Conservation (phyloP, 2,888 invertebrate species). For the Altica lythri region DNA sequence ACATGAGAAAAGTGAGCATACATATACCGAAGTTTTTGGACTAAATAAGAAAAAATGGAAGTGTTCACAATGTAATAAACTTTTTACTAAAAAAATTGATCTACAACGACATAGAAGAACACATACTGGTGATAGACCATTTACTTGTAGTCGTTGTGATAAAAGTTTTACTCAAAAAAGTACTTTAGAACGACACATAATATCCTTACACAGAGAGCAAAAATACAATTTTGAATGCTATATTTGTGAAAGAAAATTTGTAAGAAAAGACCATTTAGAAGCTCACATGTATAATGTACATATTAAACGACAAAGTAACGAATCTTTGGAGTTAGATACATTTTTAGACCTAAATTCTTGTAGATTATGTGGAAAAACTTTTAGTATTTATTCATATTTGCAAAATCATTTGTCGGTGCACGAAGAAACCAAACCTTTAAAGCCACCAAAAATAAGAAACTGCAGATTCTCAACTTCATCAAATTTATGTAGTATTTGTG, state of each 20-base stretch:
- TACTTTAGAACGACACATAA: constrained; percentile 45
- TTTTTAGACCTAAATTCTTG: constrained; percentile 30
- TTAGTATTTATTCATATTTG: constrained; percentile 36
- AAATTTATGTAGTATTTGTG: constrained; percentile 31
- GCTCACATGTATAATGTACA: constrained; percentile 41
- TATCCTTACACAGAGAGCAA: constrained; percentile 41
- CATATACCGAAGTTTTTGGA: constrained; percentile 15
- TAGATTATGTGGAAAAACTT: constrained; percentile 44
- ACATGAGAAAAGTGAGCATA: constrained; percentile 24
- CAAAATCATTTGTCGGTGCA: constrained; percentile 21
- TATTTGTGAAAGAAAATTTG: constrained; percentile 43
- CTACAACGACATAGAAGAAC: constrained; percentile 29
- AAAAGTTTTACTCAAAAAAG: constrained; percentile 46
- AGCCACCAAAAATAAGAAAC: constrained; percentile 11
- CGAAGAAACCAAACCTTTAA: constrained; percentile 16
- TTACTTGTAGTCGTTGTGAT: constrained; percentile 43
- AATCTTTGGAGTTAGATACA: constrained; percentile 27
- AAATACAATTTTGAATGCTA: constrained; percentile 40
- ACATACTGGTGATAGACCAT: constrained; percentile 36
- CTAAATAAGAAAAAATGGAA: constrained; percentile 26
- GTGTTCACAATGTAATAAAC: constrained; percentile 24
- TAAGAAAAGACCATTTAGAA: constrained; percentile 39
- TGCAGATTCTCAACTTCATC: constrained; percentile 17
- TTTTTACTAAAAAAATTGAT: constrained; percentile 31
- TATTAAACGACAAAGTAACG: constrained; percentile 39